These are phyloP conservation scores for Margaritifera margaritifera DNA, from an alignment of 2,888 invertebrate species.

Conservation along the genomic window DNA sequence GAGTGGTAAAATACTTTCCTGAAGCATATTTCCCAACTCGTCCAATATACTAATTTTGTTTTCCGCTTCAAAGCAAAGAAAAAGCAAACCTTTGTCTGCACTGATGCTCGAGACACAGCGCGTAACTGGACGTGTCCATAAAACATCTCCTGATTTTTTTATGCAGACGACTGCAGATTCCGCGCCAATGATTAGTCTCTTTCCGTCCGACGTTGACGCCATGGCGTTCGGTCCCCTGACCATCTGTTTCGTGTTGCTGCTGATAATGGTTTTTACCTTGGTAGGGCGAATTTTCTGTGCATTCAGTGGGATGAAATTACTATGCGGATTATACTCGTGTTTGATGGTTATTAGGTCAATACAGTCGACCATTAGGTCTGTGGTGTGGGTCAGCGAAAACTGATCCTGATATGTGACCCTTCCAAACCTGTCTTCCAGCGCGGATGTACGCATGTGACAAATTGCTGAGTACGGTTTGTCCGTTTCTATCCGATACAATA, in stretches of 20 bases:
- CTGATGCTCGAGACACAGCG: conserved; percentile 33
- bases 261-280: conserved; percentile 22
- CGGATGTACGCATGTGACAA: conserved; percentile 36
- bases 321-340: conserved; percentile 35
- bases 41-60: conserved; percentile 32
- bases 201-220: conserved; percentile 32
- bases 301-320: conserved; percentile 32
- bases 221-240: conserved; percentile 37
- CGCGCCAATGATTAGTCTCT: conserved; percentile 34
- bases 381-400: conserved; percentile 36
- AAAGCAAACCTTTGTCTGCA: conserved; percentile 34
- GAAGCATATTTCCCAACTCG: conserved; percentile 28
- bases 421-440: conserved; percentile 37
- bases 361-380: conserved; percentile 34
- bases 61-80: conserved; percentile 38
- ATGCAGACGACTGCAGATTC: conserved; percentile 41
- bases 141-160: conserved; percentile 29
- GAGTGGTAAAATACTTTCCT: conserved; percentile 36
- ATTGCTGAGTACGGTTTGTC: conserved; percentile 41
- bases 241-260: conserved; percentile 30
- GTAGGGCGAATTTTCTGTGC: conserved; percentile 22
- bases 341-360: conserved; percentile 32
- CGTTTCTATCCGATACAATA: conserved; percentile 36
- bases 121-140: conserved; percentile 36
- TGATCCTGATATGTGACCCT: conserved; percentile 31